phyloP scores from a whole-genome alignment of 2,888 invertebrate genomes.

The Drosophila tanythrix region DNA sequence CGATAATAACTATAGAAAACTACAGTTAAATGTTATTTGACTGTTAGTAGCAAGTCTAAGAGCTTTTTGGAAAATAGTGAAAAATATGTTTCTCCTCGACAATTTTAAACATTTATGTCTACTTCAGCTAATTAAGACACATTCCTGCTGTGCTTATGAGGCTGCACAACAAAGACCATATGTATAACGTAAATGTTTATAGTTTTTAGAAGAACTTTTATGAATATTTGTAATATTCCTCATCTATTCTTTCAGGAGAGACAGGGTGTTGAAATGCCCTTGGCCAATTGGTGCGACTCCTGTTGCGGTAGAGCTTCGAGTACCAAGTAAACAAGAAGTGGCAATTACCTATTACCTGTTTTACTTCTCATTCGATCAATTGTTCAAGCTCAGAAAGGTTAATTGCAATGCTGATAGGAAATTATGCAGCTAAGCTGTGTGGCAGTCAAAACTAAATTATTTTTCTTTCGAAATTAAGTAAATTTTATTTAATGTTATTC shows the following conservation, averaged over 20 bases:
- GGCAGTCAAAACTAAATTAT: too few relatives aligned
- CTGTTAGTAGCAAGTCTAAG: constrained; percentile 3
- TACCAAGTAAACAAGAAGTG: not conserved
- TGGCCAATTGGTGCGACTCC: not conserved
- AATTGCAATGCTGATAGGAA: not conserved
- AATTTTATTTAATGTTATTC: too few relatives aligned
- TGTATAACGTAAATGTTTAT: not conserved
- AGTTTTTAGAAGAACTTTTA: not conserved
- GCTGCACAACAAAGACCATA: not conserved
- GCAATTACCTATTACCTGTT: not conserved
- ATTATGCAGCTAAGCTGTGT: not conserved
- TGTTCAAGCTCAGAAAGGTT: not conserved
- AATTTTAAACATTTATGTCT: not conserved
- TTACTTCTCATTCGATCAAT: not conserved
- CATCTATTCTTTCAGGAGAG: not conserved
- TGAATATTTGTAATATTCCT: not conserved
- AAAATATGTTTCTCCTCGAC: not conserved
- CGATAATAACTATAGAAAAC: constrained; percentile 4
- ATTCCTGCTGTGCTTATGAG: not conserved
- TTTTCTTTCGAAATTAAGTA: too few relatives aligned
- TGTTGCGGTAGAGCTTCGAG: not conserved
- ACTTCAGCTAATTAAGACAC: constrained; percentile 11
- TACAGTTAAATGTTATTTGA: constrained; percentile 10
- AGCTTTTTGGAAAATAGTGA: constrained; percentile 6
- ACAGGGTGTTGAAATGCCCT: not conserved